phyloP scores from a whole-genome alignment of 2,888 invertebrate genomes.

The Oscheius onirici region DNA sequence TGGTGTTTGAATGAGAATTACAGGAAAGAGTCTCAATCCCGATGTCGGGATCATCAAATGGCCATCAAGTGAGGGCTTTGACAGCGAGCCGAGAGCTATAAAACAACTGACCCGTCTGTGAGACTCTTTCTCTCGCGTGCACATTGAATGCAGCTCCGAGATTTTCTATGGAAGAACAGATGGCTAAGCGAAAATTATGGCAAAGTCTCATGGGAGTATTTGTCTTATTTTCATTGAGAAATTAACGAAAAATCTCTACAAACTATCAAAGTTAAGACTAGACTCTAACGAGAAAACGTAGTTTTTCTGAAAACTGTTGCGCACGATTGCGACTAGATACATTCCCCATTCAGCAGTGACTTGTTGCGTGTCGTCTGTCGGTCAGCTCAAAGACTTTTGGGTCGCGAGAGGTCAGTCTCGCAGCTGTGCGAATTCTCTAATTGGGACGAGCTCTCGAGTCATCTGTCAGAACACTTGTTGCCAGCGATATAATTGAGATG shows the following conservation, averaged over 20 bases:
- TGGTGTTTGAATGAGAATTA: not conserved
- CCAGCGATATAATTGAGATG: slow-evolving; percentile 10
- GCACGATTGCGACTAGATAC: too few relatives aligned
- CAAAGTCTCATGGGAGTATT: not conserved
- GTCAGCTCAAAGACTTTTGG: not conserved
- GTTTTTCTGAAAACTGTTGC: too few relatives aligned
- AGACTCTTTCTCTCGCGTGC: not conserved
- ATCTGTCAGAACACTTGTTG: slow-evolving; percentile 19
- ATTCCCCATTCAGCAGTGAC: not conserved
- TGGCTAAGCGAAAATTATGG: slow-evolving; percentile 8
- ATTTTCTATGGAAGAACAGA: slow-evolving; percentile 14
- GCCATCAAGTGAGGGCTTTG: slow-evolving; percentile 4
- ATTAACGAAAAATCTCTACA: too few relatives aligned
- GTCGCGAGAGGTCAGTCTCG: slow-evolving; percentile 17
- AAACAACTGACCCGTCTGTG: slow-evolving; percentile 30
- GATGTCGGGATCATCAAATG: slow-evolving; percentile 27
- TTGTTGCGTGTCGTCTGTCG: slow-evolving; percentile 21
- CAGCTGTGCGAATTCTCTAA: slow-evolving; percentile 16
- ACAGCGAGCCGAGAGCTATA: slow-evolving; percentile 30
- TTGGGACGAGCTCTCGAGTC: slow-evolving; percentile 8
- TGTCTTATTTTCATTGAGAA: not conserved
- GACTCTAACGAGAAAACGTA: too few relatives aligned
- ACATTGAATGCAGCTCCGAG: slow-evolving; percentile 6
- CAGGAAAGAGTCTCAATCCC: not conserved
- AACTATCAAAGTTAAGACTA: too few relatives aligned